A percentile compares a stretch with the other conserved stretches of the same genome.
phyloP scores from a whole-genome alignment of 2,888 invertebrate species.

The Automeris io region DNA sequence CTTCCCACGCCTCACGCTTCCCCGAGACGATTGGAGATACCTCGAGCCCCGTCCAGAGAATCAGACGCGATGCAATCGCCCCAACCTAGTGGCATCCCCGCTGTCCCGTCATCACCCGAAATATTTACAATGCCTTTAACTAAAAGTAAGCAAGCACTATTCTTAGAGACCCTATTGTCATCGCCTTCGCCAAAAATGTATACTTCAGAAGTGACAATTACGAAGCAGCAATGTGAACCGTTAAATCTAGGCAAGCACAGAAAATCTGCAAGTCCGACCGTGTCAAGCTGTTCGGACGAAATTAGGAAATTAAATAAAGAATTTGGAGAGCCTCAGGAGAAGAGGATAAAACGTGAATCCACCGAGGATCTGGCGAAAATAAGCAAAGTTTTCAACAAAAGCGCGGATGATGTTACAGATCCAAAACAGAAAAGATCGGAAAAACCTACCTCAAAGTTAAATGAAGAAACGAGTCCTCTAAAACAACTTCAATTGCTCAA shows the following conservation, averaged over 20 bases:
- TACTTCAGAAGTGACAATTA: conserved; percentile 74
- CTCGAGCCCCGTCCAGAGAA: conserved; percentile 80
- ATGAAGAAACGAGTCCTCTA: conserved; percentile 75
- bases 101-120: conserved; percentile 83
- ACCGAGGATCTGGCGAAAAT: conserved; percentile 55
- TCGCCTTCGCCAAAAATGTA: conserved; percentile 77
- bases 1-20: conserved; percentile 61
- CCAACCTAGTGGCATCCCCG: conserved; percentile 83
- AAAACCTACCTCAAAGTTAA: conserved; percentile 32
- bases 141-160: conserved; percentile 71
- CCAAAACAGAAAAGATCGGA: conserved; percentile 41
- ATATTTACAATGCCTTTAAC: conserved; percentile 71
- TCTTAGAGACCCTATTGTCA: conserved; percentile 80
- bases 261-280: conserved; percentile 83
- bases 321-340: conserved; percentile 66
- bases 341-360: conserved; percentile 52
- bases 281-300: conserved; percentile 85
- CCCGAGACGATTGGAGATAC: conserved; percentile 63
- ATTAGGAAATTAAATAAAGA: conserved; percentile 77
- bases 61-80: conserved; percentile 86
- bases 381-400: conserved; percentile 55
- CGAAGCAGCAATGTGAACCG: conserved; percentile 80
- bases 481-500: conserved; percentile 84
- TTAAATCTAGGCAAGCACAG: conserved; percentile 81
- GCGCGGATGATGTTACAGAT: conserved; percentile 36